Base-by-base conservation (phyloP, 2,888 invertebrate species). In the Marronus borbonicus region DNA sequence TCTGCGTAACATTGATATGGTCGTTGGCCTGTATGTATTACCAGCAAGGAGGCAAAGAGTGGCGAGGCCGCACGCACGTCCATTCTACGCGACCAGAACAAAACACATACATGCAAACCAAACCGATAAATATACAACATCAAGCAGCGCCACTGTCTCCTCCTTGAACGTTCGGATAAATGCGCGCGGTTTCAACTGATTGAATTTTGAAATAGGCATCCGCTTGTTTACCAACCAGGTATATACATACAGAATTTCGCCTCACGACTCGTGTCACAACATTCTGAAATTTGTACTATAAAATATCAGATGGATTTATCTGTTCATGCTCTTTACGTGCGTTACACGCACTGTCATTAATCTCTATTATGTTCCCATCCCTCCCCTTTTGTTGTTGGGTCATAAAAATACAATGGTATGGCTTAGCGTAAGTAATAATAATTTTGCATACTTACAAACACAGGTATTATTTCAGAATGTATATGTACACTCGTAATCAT, bases 1-100 rank as follows among this genome's bases (percentile, higher is more conserved):
- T 85, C 84, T 86, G 84, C 81, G 81, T 83, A 85, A 83, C 86
- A 86, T 86, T 86, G 85, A 84, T 82, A 81, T 86, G 86, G 86
- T 86, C 86, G 85, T 86, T 86, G 86, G 86, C 86, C 86, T 85
- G 84, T 83, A 83, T 83, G 83, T 85, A 86, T 86, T 55, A 72
- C 39, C 72, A 72, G 72, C 72, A 72, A 55, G 14, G 55, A 72
- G 52, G 52, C 69, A 50, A 69, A 58, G 55, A 72, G 72, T 58
- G 58, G 72, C 86, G 86, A 86, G 86, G 86, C 84, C 86, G 85
- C 84, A 85, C 85, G 85, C 85, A 85, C 83, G 82, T 83, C 81
- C 80, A 80, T 79, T 83, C 66, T 81, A 81, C 80, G 80, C 81
- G 81, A 80, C 81, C 81, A 81, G 79, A 78, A 78, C 80, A 72